Conservation (phyloP, 1,140 invertebrate genomes). For the Ruditapes philippinarum region DNA sequence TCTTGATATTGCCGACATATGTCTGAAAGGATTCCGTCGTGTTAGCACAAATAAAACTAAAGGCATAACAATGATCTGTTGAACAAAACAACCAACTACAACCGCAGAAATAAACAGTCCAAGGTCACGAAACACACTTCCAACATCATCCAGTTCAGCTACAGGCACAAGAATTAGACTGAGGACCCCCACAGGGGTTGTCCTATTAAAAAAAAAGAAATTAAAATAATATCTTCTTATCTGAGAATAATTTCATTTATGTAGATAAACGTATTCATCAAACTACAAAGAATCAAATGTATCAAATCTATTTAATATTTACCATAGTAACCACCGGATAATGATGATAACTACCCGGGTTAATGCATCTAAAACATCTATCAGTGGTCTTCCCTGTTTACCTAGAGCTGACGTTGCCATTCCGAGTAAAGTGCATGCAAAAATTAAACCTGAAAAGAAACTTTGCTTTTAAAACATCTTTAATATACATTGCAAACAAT, state of each 20-base stretch:
- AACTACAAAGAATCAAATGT: no score
- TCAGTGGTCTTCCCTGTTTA: slow-evolving; percentile 86
- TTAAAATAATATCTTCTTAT: no score
- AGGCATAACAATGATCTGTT: slow-evolving; percentile 95
- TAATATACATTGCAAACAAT: no score
- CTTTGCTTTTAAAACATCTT: no score
- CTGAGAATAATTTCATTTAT: no score
- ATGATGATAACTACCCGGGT: slow-evolving; percentile 58
- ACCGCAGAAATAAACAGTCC: slow-evolving; percentile 96
- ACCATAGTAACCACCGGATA: slow-evolving; percentile 67
- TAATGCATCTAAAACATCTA: slow-evolving; percentile 60
- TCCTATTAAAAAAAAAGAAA: slow-evolving; percentile 88
- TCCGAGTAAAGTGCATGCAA: slow-evolving; percentile 64
- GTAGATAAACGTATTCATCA: no score
- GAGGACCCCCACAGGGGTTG: slow-evolving; percentile 95
- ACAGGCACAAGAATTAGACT: slow-evolving; percentile 97
- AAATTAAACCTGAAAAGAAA: slow-evolving; percentile 60
- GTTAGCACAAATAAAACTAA: slow-evolving; percentile 94
- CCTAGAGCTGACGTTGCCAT: slow-evolving; percentile 94
- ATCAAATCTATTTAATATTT: no score
- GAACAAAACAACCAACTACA: slow-evolving; percentile 93
- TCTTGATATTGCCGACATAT: slow-evolving; percentile 94
- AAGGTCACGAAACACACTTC: slow-evolving; percentile 93
- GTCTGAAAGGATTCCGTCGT: slow-evolving; percentile 95
- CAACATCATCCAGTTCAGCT: slow-evolving; percentile 93